Conservation (phyloP, 2,797 vertebrate species). For the Aphelocoma californica region DNA sequence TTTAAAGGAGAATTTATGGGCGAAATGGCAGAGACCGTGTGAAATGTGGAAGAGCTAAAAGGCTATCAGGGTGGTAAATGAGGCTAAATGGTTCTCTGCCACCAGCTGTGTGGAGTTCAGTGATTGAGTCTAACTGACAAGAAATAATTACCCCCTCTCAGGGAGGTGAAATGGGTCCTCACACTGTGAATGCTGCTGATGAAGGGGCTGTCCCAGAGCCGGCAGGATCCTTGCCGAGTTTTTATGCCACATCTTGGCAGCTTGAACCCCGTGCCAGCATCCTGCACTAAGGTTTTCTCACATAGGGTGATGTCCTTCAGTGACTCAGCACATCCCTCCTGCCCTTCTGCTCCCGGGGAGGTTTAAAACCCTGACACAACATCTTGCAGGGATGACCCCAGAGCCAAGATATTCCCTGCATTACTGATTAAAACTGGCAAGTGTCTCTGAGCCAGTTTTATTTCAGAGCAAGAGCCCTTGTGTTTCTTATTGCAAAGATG, state of each 20-base stretch:
- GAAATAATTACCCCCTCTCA: conserved; percentile 63
- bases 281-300: not conserved
- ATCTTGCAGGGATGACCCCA: not conserved
- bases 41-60: conserved; percentile 61
- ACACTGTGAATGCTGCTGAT: conserved; percentile 59
- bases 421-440: not conserved
- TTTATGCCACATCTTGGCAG: not conserved
- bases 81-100: conserved; percentile 58
- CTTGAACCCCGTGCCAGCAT: not conserved
- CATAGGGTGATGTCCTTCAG: not conserved
- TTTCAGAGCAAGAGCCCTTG: not conserved
- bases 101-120: conserved; percentile 62
- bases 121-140: conserved; percentile 66
- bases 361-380: not conserved
- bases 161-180: conserved; percentile 54
- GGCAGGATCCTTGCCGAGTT: not conserved
- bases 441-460: not conserved
- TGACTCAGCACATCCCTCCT: not conserved
- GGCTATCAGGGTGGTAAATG: conserved; percentile 62
- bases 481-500: not conserved
- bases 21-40: conserved; percentile 14
- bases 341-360: not conserved
- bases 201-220: conserved; percentile 2
- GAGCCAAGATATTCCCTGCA: not conserved
- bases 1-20: conserved; percentile 2